Percentiles rank a stretch among this genome's conserved stretches.
phyloP scores from a whole-genome alignment of 1,140 invertebrate genomes.

The Steinernema feltiae region DNA sequence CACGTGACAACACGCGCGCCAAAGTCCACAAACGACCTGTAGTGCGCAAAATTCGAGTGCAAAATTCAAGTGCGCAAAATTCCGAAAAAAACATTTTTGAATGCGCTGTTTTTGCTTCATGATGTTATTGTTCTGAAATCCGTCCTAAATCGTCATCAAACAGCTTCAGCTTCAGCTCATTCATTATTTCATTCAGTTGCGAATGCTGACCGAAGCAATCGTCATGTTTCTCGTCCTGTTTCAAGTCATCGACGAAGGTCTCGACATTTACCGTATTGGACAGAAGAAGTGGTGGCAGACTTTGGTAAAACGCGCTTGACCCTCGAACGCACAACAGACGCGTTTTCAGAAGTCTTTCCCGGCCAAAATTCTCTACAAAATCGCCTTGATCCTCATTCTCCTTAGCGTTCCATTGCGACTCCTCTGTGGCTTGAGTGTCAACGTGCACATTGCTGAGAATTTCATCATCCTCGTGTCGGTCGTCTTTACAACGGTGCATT shows the following conservation, averaged over 20 bases:
- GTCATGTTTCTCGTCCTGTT: neutral
- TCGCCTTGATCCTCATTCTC: slow-evolving; percentile 79
- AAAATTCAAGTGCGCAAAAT: no score
- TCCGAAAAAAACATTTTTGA: no score
- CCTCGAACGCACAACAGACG: no score
- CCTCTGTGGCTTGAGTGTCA: slow-evolving; percentile 66
- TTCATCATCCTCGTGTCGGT: slow-evolving; percentile 84
- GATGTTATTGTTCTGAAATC: no score
- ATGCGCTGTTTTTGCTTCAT: no score
- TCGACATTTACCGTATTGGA: neutral
- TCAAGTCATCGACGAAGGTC: slow-evolving; percentile 32
- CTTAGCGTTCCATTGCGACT: slow-evolving; percentile 75
- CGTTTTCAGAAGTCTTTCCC: slow-evolving; percentile 77
- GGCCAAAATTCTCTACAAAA: slow-evolving; percentile 82
- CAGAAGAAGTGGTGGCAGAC: slow-evolving; percentile 29
- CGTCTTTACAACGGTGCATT: slow-evolving; percentile 88
- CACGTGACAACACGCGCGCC: no score
- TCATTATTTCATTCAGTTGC: slow-evolving; percentile 19
- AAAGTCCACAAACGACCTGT: no score
- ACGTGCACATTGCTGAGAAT: slow-evolving; percentile 68
- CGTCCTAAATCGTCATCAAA: neutral
- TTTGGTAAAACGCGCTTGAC: slow-evolving; percentile 16
- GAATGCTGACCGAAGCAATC: slow-evolving; percentile 25
- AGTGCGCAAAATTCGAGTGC: no score
- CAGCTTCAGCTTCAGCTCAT: neutral